Evolutionary conservation across 2,797 vertebrate species (phyloP).

Genomic region (Percopsis omiscomaycus): DNA sequence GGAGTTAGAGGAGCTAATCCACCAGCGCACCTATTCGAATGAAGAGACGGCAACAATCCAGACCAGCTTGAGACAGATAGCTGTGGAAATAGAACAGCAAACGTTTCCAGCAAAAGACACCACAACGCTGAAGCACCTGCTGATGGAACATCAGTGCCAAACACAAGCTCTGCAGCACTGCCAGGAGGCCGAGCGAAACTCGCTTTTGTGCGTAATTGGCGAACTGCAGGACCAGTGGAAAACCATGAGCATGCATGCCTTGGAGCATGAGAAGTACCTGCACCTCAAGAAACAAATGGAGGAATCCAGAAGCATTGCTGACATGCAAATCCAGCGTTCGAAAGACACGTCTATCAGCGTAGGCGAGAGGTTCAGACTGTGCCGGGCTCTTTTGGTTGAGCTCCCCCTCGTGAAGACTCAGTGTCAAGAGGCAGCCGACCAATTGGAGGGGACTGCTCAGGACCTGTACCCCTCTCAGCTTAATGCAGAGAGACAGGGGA

Average conservation of each 20-base stretch:
- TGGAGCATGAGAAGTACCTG: constrained; percentile 75
- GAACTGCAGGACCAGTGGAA: constrained; percentile 75
- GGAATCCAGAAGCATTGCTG: constrained; percentile 62
- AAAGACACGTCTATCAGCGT: constrained; percentile 40
- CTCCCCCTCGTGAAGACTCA: constrained; percentile 69
- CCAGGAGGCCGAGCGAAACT: constrained; percentile 56
- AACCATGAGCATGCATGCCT: constrained; percentile 53
- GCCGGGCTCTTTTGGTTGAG: constrained; percentile 69
- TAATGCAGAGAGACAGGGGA: constrained; percentile 61
- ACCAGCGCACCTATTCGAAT: constrained; percentile 60
- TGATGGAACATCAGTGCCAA: constrained; percentile 75
- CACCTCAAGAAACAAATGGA: constrained; percentile 72
- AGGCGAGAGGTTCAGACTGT: constrained; percentile 59
- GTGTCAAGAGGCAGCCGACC: constrained; percentile 70
- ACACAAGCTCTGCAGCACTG: constrained; percentile 69
- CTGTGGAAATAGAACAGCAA: constrained; percentile 51
- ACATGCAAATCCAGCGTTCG: constrained; percentile 62
- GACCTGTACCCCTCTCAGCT: constrained; percentile 67
- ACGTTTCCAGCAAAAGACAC: constrained; percentile 62
- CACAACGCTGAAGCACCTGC: constrained; percentile 49
- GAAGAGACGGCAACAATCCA: constrained; percentile 62
- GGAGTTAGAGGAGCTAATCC: constrained; percentile 74
- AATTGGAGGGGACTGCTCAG: constrained; percentile 68
- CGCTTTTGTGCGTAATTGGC: constrained; percentile 59
- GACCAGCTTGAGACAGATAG: constrained; percentile 64